Conservation (phyloP, 2,113 vertebrate genomes). For the Beaufortia kweichowensis region DNA sequence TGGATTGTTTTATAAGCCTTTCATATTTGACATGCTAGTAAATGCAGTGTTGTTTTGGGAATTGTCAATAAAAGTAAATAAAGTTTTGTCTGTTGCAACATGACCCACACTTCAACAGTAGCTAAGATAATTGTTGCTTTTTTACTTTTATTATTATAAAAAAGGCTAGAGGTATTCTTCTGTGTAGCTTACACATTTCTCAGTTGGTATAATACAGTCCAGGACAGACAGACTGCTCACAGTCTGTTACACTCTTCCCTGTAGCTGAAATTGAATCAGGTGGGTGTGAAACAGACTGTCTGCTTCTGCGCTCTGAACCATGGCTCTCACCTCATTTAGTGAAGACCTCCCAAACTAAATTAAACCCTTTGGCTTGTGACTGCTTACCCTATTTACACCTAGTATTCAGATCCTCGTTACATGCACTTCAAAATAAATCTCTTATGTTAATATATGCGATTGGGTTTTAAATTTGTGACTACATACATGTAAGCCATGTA, state of each 20-base stretch:
- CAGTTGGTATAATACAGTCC: background rate
- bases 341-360: conserved; percentile 2
- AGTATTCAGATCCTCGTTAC: no score
- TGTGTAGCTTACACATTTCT: conserved; percentile 55
- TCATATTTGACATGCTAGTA: background rate
- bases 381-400: background rate
- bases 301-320: conserved; percentile 31
- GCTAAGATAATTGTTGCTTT: conserved; percentile 9
- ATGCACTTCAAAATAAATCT: no score
- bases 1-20: background rate
- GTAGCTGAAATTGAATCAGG: conserved; percentile 40
- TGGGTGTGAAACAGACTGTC: conserved; percentile 46
- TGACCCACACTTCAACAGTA: background rate
- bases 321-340: conserved; percentile 34
- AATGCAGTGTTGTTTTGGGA: background rate
- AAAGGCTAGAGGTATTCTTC: conserved; percentile 33
- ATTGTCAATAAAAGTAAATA: background rate
- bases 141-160: no score
- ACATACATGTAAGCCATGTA: no score
- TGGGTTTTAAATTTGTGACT: no score
- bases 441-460: no score
- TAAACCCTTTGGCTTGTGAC: background rate
- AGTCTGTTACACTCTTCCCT: background rate
- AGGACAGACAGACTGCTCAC: background rate
- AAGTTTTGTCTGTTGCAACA: background rate